phyloP scores from a whole-genome alignment of 2,113 vertebrate genomes.

The Diadophis punctatus region DNA sequence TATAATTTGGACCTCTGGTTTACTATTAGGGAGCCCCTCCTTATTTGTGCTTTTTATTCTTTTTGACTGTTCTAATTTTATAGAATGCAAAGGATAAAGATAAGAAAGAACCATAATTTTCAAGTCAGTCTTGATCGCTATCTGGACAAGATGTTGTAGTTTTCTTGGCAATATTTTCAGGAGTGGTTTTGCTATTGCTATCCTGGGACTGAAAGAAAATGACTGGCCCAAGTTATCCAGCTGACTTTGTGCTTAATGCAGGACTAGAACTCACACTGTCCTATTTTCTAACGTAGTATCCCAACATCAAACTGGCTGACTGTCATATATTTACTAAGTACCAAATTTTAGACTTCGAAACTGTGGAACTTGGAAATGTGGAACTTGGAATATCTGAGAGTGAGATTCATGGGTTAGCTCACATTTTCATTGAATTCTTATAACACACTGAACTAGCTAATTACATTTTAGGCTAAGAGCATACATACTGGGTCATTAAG shows the following conservation, averaged over 20 bases:
- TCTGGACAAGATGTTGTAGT: background rate
- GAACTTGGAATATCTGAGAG: background rate
- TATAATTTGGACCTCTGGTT: background rate
- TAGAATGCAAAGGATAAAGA: background rate
- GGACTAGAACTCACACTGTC: background rate
- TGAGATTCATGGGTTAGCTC: background rate
- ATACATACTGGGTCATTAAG: no score
- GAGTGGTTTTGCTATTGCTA: background rate
- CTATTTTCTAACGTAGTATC: background rate
- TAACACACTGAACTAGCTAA: background rate
- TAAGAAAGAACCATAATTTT: background rate
- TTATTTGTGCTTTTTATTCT: background rate
- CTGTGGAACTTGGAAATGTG: background rate
- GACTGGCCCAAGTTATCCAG: background rate
- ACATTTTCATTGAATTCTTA: background rate
- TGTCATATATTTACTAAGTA: background rate
- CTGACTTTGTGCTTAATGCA: background rate
- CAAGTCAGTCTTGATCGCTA: background rate
- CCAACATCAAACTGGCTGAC: background rate
- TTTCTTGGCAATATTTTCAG: background rate
- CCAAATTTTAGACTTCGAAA: background rate
- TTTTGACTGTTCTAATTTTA: background rate
- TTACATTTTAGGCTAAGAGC: no score
- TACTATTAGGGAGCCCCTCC: background rate
- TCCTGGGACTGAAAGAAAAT: background rate